Percentiles rank a stretch among this genome's conserved stretches.
Evolutionary conservation across 2,888 invertebrate species (phyloP).

Genomic region (Cephus pygmeus): DNA sequence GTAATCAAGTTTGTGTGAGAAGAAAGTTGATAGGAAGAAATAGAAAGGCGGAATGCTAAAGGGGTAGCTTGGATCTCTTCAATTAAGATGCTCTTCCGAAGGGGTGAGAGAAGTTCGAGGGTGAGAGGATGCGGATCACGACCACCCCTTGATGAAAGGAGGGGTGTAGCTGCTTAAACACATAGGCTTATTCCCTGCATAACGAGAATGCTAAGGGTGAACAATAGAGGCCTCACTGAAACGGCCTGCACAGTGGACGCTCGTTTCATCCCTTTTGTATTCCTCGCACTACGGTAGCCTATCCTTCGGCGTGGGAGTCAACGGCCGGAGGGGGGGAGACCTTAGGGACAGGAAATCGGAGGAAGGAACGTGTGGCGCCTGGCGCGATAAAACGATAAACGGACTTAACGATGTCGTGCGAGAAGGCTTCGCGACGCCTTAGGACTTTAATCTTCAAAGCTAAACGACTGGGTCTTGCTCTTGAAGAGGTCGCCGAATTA

Average conservation of each 20-base stretch:
- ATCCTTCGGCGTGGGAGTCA: not conserved
- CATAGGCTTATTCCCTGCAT: constrained; percentile 1
- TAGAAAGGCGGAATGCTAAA: not conserved
- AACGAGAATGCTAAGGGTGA: constrained; percentile 6
- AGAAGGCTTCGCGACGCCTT: constrained; percentile 52
- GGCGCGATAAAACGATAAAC: constrained; percentile 14
- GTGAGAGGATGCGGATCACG: not conserved
- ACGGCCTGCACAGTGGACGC: constrained; percentile 1
- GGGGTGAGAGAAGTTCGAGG: not conserved
- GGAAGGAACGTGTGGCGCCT: constrained; percentile 1
- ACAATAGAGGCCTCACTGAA: not conserved
- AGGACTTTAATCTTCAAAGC: constrained; percentile 46
- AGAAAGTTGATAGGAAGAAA: not conserved
- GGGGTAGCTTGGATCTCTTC: not conserved
- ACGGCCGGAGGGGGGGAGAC: not conserved
- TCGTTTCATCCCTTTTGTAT: not conserved
- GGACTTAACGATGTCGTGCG: constrained; percentile 46
- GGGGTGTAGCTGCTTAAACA: not conserved
- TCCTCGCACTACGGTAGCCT: not conserved
- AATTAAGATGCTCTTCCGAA: not conserved
- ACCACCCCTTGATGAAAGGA: not conserved
- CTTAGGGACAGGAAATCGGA: not conserved
- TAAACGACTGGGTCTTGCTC: constrained; percentile 44
- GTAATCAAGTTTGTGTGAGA: not conserved
- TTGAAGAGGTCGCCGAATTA: constrained; percentile 47